Evolutionary conservation across 1,140 invertebrate species (phyloP).

Genomic region (Drosophila ambigua): DNA sequence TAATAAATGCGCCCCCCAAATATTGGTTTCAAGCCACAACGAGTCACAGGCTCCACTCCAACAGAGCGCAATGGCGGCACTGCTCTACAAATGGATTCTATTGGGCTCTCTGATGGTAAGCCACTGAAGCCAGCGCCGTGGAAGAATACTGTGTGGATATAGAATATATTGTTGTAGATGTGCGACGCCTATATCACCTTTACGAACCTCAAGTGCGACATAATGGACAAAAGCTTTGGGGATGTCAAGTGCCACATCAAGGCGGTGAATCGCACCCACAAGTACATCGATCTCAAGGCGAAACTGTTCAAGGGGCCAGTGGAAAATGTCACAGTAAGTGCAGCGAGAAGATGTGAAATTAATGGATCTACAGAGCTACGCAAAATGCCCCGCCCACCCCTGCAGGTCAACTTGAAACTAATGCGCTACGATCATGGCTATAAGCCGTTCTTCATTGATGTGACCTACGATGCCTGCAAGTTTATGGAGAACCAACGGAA

Average conservation of each 20-base stretch:
- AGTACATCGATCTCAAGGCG: constrained; percentile 32
- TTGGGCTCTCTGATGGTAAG: constrained; percentile 3
- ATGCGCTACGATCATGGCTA: constrained; percentile 49
- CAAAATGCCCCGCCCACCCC: background rate
- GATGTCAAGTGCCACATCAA: constrained; percentile 46
- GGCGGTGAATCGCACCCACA: constrained; percentile 58
- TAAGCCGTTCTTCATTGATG: constrained; percentile 46
- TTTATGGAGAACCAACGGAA: constrained; percentile 30
- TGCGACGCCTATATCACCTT: constrained; percentile 35
- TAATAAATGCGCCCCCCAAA: background rate
- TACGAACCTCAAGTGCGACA: constrained; percentile 55
- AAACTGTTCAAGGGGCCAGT: constrained; percentile 11
- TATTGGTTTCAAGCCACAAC: no score
- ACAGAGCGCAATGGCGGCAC: background rate
- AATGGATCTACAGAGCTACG: fast-evolving
- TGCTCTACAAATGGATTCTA: background rate
- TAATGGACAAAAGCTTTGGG: background rate
- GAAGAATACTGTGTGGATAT: background rate
- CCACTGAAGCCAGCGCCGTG: no score
- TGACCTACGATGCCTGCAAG: constrained; percentile 35
- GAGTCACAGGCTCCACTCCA: background rate
- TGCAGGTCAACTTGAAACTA: constrained; percentile 24
- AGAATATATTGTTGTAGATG: background rate
- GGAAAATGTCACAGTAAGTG: constrained; percentile 38
- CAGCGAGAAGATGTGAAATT: background rate